phyloP scores from a whole-genome alignment of 2,113 vertebrate genomes.

The Marmota monax region DNA sequence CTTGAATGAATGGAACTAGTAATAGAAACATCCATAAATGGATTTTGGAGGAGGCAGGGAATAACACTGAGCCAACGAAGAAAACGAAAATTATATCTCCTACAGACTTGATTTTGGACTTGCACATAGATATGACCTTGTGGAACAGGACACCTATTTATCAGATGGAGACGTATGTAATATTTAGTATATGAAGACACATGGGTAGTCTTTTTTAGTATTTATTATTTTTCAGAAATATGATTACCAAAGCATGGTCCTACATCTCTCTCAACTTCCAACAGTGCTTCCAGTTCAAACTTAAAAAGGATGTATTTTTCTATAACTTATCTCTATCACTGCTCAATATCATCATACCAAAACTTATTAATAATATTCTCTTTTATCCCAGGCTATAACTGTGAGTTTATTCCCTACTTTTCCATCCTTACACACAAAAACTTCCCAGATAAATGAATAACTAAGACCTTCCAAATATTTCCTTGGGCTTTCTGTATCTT shows the following conservation, averaged over 20 bases:
- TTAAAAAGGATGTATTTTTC: neutral
- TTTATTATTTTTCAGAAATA: conserved; percentile 41
- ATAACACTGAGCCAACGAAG: neutral
- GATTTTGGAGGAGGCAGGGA: neutral
- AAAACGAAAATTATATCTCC: neutral
- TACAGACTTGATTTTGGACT: conserved; percentile 42
- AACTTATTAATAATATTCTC: neutral
- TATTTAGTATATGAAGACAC: conserved; percentile 40
- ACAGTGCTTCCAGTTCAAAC: neutral
- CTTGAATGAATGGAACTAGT: neutral
- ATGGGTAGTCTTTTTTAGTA: neutral
- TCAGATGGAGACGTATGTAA: conserved; percentile 23
- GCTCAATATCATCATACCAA: neutral
- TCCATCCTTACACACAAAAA: neutral
- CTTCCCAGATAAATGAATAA: conserved; percentile 24
- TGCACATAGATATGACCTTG: neutral
- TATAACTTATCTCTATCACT: neutral
- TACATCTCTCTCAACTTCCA: neutral
- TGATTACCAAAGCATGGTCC: neutral
- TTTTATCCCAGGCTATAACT: conserved; percentile 7
- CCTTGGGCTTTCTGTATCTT: neutral
- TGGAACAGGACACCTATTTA: conserved; percentile 35
- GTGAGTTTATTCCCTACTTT: neutral
- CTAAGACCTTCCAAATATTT: neutral
- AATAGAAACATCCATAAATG: conserved; percentile 43